phyloP scores from a whole-genome alignment of 2,797 vertebrate species.

The Paramormyrops hopkinsi region DNA sequence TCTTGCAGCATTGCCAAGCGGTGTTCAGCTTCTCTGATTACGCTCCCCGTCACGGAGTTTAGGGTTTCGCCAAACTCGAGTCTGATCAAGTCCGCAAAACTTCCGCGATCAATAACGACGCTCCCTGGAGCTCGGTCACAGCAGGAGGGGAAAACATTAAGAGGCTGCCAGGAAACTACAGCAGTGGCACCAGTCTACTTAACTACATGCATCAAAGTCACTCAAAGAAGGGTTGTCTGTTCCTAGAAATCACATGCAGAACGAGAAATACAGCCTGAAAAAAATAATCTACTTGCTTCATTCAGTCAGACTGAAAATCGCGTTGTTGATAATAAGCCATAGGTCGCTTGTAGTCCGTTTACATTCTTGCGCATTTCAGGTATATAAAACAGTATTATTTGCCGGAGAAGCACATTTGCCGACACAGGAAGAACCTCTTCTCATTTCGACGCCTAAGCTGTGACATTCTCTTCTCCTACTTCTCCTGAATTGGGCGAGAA shows the following conservation, averaged over 20 bases:
- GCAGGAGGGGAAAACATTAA: not conserved
- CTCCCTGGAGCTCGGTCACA: slow-evolving; percentile 50
- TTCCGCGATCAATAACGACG: slow-evolving; percentile 52
- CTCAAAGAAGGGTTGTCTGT: not conserved
- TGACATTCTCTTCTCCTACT: not conserved
- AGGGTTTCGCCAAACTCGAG: slow-evolving; percentile 50
- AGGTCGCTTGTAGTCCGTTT: not conserved
- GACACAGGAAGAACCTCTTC: not conserved
- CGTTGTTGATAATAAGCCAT: not conserved
- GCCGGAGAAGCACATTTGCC: not conserved
- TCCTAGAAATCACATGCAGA: not conserved
- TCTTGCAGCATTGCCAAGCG: slow-evolving; percentile 45
- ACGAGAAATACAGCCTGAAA: not conserved
- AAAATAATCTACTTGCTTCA: not conserved
- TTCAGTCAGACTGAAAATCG: not conserved
- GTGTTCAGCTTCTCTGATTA: slow-evolving; percentile 42
- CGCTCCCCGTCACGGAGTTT: slow-evolving; percentile 55
- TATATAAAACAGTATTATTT: not conserved
- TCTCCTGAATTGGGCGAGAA: not conserved
- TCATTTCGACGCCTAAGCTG: not conserved
- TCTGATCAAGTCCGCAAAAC: slow-evolving; percentile 52
- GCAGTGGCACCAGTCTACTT: not conserved
- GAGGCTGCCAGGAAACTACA: not conserved
- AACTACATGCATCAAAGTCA: slow-evolving; percentile 4
- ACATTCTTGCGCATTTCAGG: not conserved